Evolutionary conservation across 2,888 invertebrate species (phyloP), one percentile per base, ranked within the genome.

Genomic region (Polylopha cassiicola): DNA sequence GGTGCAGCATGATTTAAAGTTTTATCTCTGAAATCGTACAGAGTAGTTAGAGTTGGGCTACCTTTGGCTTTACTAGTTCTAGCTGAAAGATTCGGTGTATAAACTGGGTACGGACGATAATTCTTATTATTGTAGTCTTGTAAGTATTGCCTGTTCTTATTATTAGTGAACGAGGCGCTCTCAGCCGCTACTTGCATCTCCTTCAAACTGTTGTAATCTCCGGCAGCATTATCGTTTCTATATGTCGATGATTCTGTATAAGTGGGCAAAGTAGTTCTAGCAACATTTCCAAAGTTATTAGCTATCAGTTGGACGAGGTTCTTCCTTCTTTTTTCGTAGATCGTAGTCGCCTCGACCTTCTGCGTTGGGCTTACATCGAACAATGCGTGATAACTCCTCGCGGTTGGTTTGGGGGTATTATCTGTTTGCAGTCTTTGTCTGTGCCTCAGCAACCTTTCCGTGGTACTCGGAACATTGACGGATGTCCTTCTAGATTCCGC

Each of bases 181-280:
- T 94, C 94, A 4, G 94, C 92, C 0, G 91, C 88, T 1, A 91
- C 87, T 64, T 93, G 93, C 60, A 88, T 88, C 69, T 93, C 92
- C 44, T 73, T 86, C 2, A 79, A 54, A n/a, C 73, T 75, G 42
- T 64, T 85, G 16, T 71, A 59, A 39, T 87, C 87, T 3, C 76
- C 75, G 0, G 78, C 67, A 7, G 79, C 58, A 26, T 75, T 48
- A 4, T 77, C 72, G n/a, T 65, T 68, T 56, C 69, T 75, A 22
- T 69, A 71, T 0, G 75, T 69, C 1, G 78, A 70, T 2, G 70
- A 62, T 34, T 86, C 84, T 2, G 65, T 64, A 42, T 70, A 79
- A 3, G 73, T 64, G 0, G 80, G 64, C 4, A 60, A 46, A 1
- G 84, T 82, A 7, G 77, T 60, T 41, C 65, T 73, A 1, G 68